A percentile compares a stretch with the other conserved stretches of the same genome.
Conservation (phyloP, 2,888 invertebrate species). For the Pristionchus japonicus region DNA sequence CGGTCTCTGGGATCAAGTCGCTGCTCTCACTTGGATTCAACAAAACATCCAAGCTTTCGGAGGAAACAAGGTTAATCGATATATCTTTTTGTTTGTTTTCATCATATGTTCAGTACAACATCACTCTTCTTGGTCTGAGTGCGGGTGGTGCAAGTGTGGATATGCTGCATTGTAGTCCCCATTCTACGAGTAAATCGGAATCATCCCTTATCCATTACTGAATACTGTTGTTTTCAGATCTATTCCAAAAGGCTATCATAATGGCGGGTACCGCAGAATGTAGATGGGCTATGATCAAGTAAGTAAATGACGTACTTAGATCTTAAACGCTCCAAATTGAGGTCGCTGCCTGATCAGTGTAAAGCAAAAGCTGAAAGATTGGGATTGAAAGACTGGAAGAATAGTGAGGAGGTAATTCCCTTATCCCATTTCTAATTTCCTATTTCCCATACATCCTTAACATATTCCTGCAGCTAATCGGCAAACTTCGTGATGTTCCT, state of each 20-base stretch:
- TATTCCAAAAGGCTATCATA: conserved; percentile 20
- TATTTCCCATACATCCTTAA: no score
- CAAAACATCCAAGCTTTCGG: conserved; percentile 36
- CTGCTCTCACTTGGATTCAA: conserved; percentile 58
- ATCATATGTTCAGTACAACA: conserved; percentile 19
- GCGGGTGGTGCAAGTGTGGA: conserved; percentile 30
- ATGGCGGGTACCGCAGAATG: conserved; percentile 11
- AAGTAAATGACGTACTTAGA: background rate
- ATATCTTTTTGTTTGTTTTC: no score
- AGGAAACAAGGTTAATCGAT: conserved; percentile 14
- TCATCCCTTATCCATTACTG: no score
- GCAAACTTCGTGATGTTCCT: conserved; percentile 1
- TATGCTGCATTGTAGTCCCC: conserved; percentile 24
- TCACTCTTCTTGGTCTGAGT: conserved; percentile 36
- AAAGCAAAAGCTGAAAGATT: background rate
- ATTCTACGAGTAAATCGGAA: background rate
- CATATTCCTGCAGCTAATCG: no score
- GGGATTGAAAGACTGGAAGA: conserved; percentile 22
- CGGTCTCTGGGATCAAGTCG: conserved; percentile 59
- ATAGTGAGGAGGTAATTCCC: conserved; percentile 9
- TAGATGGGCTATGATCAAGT: conserved; percentile 28
- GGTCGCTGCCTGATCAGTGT: background rate
- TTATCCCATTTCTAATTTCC: background rate
- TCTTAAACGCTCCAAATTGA: background rate
- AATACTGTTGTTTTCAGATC: background rate